phyloP scores from a whole-genome alignment of 2,888 invertebrate genomes.

The Formica aserva region DNA sequence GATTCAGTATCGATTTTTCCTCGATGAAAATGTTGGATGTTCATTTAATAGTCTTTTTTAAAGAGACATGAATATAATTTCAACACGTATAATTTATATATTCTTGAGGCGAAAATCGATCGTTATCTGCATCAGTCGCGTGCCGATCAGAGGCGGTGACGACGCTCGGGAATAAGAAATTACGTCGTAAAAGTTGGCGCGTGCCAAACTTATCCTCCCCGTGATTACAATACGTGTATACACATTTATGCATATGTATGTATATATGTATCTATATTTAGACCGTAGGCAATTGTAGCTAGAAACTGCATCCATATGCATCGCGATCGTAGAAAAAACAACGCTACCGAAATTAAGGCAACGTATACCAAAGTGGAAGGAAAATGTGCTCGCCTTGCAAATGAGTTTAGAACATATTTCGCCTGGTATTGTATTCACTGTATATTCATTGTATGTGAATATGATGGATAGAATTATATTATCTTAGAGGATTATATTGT shows the following conservation, averaged over 20 bases:
- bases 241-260: constrained; percentile 26
- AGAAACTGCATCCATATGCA: constrained; percentile 70
- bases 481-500: background rate
- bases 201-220: constrained; percentile 65
- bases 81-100: constrained; percentile 28
- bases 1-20: background rate
- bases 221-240: constrained; percentile 38
- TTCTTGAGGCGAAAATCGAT: constrained; percentile 65
- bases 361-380: constrained; percentile 35
- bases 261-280: background rate
- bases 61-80: background rate
- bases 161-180: constrained; percentile 74
- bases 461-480: constrained; percentile 14
- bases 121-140: constrained; percentile 69
- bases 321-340: constrained; percentile 69
- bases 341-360: constrained; percentile 71
- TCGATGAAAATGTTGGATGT: background rate
- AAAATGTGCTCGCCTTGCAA: constrained; percentile 62
- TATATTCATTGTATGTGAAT: too few species aligned
- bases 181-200: constrained; percentile 71
- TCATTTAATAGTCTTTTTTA: background rate
- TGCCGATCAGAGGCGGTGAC: constrained; percentile 72
- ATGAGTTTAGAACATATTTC: constrained; percentile 63
- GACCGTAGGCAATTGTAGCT: constrained; percentile 21
- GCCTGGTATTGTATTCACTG: constrained; percentile 3